Percentiles rank a stretch among this genome's conserved stretches.
These are phyloP conservation scores for Stenchaetothrips biformis DNA, from an alignment of 2,888 invertebrate genomes.

Conservation along the genomic window DNA sequence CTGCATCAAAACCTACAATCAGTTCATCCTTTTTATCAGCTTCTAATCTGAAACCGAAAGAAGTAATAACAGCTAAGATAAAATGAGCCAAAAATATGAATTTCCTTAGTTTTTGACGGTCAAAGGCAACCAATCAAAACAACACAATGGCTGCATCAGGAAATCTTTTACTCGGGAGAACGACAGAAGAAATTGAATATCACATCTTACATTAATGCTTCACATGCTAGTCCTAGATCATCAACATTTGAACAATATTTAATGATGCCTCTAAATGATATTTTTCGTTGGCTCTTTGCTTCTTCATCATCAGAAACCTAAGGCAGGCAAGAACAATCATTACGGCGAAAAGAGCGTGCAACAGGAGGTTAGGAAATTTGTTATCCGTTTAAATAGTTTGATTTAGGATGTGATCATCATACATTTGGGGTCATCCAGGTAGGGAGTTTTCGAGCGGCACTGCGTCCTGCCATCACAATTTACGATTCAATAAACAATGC, in stretches of 20 bases:
- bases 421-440: neutral
- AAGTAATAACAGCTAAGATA: no score
- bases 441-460: neutral
- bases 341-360: neutral
- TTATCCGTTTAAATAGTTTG: neutral
- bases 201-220: neutral
- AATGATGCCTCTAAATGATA: neutral
- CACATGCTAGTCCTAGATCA: neutral
- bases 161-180: neutral
- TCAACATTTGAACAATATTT: neutral
- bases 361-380: neutral
- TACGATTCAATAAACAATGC: neutral
- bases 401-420: neutral
- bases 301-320: neutral
- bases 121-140: neutral
- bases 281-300: neutral
- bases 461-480: neutral
- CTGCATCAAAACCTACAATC: slow-evolving; percentile 58
- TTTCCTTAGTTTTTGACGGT: neutral
- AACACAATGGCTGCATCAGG: no score
- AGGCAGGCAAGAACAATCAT: neutral
- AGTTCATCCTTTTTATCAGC: slow-evolving; percentile 19
- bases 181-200: neutral
- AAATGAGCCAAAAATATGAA: neutral
- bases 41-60: neutral